phyloP scores from a whole-genome alignment of 2,888 invertebrate genomes.

The Andricus quercusramuli region DNA sequence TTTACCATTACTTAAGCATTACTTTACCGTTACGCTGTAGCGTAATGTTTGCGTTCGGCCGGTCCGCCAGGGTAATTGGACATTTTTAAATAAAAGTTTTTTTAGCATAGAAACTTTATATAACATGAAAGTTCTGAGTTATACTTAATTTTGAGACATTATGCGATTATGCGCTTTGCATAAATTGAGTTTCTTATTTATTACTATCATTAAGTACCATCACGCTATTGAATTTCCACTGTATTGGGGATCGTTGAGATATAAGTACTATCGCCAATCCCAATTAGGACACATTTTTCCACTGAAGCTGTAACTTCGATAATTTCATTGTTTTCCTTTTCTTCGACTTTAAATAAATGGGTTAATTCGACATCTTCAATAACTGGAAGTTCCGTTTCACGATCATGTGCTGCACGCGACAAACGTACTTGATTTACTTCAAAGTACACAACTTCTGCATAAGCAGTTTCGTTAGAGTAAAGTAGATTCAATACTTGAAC shows the following conservation, averaged over 20 bases:
- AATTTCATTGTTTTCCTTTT: neutral
- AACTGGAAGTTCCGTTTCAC: neutral
- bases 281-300: constrained; percentile 3
- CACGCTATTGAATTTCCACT: constrained; percentile 23
- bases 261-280: constrained; percentile 3
- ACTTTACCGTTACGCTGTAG: too few species aligned
- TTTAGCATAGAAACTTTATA: too few species aligned
- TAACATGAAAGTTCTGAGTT: too few species aligned
- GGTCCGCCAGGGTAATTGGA: too few species aligned
- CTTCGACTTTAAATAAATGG: neutral
- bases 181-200: too few species aligned
- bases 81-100: too few species aligned
- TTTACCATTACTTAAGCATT: too few species aligned
- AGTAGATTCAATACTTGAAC: neutral
- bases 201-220: too few species aligned
- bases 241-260: constrained; percentile 26
- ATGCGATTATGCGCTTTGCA: too few species aligned
- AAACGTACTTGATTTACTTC: constrained; percentile 1
- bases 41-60: too few species aligned
- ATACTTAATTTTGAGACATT: too few species aligned
- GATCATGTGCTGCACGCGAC: neutral
- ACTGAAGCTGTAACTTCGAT: neutral
- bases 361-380: neutral
- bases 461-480: neutral
- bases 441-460: neutral